Evolutionary conservation across 2,113 vertebrate genomes (phyloP).

Genomic region (Macquaria ambigua): DNA sequence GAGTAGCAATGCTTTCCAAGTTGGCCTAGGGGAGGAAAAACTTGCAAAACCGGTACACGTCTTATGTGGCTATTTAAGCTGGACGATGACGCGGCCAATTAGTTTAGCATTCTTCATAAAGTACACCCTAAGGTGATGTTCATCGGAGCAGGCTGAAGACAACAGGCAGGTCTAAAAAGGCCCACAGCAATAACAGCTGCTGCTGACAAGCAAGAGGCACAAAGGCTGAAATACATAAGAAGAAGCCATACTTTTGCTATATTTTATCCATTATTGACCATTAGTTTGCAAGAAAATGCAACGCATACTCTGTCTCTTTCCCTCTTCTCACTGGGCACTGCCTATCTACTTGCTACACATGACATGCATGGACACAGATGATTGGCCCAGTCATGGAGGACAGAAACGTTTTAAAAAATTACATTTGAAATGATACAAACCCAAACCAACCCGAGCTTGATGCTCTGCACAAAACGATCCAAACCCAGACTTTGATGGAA

Average conservation of each 20-base stretch:
- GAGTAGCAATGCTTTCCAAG: not conserved
- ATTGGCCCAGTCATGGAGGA: not conserved
- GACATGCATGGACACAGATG: not conserved
- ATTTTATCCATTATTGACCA: not conserved
- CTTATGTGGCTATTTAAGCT: slow-evolving; percentile 2
- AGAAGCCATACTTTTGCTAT: not conserved
- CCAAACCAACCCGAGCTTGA: too few relatives aligned
- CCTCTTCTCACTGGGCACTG: too few relatives aligned
- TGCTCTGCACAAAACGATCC: too few relatives aligned
- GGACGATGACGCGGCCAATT: slow-evolving; percentile 5
- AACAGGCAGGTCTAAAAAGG: slow-evolving; percentile 3
- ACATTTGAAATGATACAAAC: too few relatives aligned
- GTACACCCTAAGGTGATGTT: slow-evolving; percentile 46
- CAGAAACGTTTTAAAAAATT: too few relatives aligned
- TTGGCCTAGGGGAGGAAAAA: not conserved
- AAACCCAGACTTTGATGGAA: too few relatives aligned
- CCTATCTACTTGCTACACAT: not conserved
- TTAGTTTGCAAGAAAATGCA: not conserved
- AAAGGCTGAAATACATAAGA: not conserved
- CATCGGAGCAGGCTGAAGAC: slow-evolving; percentile 2
- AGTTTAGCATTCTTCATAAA: slow-evolving; percentile 33
- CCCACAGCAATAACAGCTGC: not conserved
- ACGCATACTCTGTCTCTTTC: not conserved
- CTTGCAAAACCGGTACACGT: slow-evolving; percentile 1
- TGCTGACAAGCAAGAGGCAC: not conserved